Conservation (phyloP, 2,113 vertebrate genomes). For the Rhadina sibilatrix region DNA sequence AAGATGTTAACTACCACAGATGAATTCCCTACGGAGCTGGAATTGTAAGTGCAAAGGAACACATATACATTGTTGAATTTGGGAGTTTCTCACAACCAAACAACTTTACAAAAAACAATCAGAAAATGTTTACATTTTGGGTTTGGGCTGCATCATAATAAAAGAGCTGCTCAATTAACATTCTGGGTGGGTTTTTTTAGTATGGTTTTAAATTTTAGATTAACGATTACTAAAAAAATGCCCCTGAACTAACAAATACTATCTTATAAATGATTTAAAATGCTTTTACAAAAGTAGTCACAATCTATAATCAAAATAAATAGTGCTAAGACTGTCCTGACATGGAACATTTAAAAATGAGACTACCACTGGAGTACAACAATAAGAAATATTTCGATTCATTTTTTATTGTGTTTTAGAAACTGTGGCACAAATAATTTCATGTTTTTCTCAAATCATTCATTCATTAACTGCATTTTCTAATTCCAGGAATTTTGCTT, state of each 20-base stretch:
- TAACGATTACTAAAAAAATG: neutral
- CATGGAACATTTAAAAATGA: neutral
- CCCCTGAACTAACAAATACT: neutral
- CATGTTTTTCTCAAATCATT: neutral
- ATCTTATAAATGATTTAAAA: neutral
- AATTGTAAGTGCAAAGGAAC: neutral
- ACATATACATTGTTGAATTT: neutral
- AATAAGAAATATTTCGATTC: neutral
- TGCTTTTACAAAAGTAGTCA: neutral
- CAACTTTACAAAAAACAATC: neutral
- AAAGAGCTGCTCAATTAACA: neutral
- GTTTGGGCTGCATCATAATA: neutral
- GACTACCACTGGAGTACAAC: neutral
- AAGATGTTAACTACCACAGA: neutral
- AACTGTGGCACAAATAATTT: neutral
- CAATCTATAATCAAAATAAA: neutral
- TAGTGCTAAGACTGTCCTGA: neutral
- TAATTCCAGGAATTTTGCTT: neutral
- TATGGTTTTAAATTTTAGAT: neutral
- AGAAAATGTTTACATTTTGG: neutral
- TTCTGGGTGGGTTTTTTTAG: neutral
- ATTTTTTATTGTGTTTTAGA: neutral
- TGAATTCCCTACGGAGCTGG: neutral
- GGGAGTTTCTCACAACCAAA: neutral
- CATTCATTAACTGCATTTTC: neutral